Evolutionary conservation across 2,113 vertebrate species (phyloP).

Genomic region (Alethe diademata): DNA sequence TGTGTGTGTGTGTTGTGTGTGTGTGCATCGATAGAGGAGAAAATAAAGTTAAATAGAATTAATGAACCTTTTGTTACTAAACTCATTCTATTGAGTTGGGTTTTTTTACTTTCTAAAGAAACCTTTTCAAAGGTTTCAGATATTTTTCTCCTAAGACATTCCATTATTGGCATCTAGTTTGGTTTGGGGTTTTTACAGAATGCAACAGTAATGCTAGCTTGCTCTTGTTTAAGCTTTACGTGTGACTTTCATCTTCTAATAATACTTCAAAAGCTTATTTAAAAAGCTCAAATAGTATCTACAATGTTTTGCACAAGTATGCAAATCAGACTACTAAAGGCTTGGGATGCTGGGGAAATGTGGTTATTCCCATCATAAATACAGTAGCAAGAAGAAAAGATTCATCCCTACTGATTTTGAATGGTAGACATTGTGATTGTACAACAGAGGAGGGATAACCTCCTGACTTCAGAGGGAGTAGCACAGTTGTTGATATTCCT

Average conservation of each 20-base stretch:
- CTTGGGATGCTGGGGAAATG: neutral
- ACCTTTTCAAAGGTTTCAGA: neutral
- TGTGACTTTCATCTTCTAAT: constrained; percentile 6
- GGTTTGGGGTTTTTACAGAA: neutral
- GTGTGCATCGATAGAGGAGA: neutral
- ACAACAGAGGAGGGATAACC: neutral
- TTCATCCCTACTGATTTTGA: neutral
- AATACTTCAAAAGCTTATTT: constrained; percentile 24
- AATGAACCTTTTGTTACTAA: neutral
- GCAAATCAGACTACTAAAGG: neutral
- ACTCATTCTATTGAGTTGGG: neutral
- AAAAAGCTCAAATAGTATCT: neutral
- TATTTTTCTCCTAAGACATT: neutral
- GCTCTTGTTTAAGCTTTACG: neutral
- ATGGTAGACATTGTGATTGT: neutral
- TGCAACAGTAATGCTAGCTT: neutral
- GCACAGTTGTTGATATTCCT: neutral
- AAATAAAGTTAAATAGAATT: neutral
- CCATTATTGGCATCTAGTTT: neutral
- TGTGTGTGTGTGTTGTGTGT: neutral
- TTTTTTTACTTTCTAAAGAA: neutral
- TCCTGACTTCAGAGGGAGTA: neutral
- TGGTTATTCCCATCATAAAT: neutral
- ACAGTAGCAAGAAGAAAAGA: neutral
- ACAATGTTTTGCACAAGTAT: neutral